Evolutionary conservation across 2,113 vertebrate genomes (phyloP).

Genomic region (Istiophorus platypterus): DNA sequence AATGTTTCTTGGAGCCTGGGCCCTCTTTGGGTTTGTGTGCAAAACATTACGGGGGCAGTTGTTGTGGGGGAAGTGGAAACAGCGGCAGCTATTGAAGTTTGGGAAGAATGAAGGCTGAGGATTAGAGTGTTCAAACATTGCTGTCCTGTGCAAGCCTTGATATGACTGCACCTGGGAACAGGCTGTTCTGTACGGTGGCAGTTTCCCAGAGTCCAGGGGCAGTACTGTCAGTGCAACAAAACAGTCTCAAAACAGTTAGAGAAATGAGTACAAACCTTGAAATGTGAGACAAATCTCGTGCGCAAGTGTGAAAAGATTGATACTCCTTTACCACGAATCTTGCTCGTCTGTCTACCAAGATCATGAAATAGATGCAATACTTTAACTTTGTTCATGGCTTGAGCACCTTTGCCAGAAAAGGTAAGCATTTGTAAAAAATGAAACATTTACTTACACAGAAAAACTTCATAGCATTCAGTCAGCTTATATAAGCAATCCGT

Average conservation of each 20-base stretch:
- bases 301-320: background rate
- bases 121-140: slow-evolving; percentile 79
- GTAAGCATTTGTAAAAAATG: background rate
- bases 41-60: slow-evolving; percentile 72
- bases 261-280: slow-evolving; percentile 5
- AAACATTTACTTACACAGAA: background rate
- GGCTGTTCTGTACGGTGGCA: slow-evolving; percentile 45
- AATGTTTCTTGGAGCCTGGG: slow-evolving; percentile 45
- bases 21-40: slow-evolving; percentile 74
- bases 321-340: background rate
- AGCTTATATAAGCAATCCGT: background rate
- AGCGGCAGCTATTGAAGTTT: slow-evolving; percentile 77
- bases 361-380: background rate
- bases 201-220: slow-evolving; percentile 59
- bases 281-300: background rate
- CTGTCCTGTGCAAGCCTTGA: slow-evolving; percentile 72
- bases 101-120: slow-evolving; percentile 73
- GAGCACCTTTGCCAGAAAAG: background rate
- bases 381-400: background rate
- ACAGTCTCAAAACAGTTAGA: slow-evolving; percentile 1
- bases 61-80: slow-evolving; percentile 69
- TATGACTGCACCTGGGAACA: slow-evolving; percentile 75
- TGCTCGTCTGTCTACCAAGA: background rate
- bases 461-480: background rate
- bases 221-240: slow-evolving; percentile 19